Evolutionary conservation across 2,113 vertebrate genomes (phyloP).

Genomic region (Passer domesticus): DNA sequence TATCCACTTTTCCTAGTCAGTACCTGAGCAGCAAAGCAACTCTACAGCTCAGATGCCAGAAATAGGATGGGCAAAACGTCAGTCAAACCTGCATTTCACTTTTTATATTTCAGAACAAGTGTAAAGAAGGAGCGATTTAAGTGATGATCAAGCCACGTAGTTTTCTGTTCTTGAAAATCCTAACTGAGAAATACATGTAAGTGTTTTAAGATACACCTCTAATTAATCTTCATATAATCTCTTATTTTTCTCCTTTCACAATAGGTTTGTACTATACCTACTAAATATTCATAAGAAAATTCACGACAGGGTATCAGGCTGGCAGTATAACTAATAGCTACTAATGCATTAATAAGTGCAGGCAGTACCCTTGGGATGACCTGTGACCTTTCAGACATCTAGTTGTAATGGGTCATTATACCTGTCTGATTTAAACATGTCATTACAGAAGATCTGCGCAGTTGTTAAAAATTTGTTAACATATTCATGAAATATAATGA

Average conservation of each 20-base stretch:
- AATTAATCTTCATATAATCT: neutral
- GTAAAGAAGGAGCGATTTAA: neutral
- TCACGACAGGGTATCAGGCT: neutral
- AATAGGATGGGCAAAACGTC: neutral
- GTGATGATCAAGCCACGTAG: neutral
- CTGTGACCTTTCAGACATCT: slow-evolving; percentile 36
- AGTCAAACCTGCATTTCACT: neutral
- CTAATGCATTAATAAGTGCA: slow-evolving; percentile 18
- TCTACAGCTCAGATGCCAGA: neutral
- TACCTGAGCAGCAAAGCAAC: neutral
- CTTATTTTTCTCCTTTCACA: neutral
- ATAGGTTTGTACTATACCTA: neutral
- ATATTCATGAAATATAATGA: slow-evolving; percentile 40
- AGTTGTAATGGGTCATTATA: slow-evolving; percentile 20
- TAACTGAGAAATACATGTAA: neutral
- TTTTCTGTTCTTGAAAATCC: neutral
- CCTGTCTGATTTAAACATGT: slow-evolving; percentile 18
- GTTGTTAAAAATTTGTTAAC: slow-evolving; percentile 47
- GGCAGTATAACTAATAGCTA: neutral
- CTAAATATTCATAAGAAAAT: slow-evolving; percentile 29
- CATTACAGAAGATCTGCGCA: slow-evolving; percentile 12
- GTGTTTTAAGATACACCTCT: neutral
- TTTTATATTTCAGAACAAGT: neutral
- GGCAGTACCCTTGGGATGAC: slow-evolving; percentile 22
- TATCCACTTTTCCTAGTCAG: neutral